phyloP scores from a whole-genome alignment of 2,888 invertebrate genomes.

The Parelbella ahira region DNA sequence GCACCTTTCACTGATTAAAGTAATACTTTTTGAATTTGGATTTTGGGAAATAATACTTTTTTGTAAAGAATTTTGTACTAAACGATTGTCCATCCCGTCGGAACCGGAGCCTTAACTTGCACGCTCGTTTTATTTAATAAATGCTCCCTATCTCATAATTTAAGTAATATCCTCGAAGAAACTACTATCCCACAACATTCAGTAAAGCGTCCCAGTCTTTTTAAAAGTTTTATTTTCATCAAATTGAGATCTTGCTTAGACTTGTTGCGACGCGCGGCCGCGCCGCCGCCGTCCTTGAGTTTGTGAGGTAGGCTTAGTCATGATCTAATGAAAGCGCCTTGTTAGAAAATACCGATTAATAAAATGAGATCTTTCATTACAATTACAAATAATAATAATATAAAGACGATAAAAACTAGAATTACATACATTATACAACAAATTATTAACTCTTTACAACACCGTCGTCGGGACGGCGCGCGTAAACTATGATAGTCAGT shows the following conservation, averaged over 20 bases:
- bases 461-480: conserved; percentile 54
- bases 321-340: conserved; percentile 81
- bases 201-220: conserved; percentile 81
- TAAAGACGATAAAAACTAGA: conserved; percentile 76
- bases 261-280: conserved; percentile 62
- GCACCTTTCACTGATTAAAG: conserved; percentile 56
- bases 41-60: conserved; percentile 77
- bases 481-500: conserved; percentile 50
- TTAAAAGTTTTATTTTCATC: conserved; percentile 78
- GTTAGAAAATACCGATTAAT: conserved; percentile 81
- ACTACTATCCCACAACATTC: conserved; percentile 80
- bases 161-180: conserved; percentile 77
- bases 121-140: conserved; percentile 55
- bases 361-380: conserved; percentile 81
- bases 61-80: conserved; percentile 74
- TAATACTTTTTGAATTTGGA: conserved; percentile 75
- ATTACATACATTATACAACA: conserved; percentile 78
- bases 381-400: conserved; percentile 79
- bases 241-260: conserved; percentile 81
- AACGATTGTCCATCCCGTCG: conserved; percentile 57
- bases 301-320: conserved; percentile 81
- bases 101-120: conserved; percentile 54
- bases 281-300: conserved; percentile 60
- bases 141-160: conserved; percentile 77
- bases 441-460: conserved; percentile 74